phyloP scores from a whole-genome alignment of 2,113 vertebrate species.

The Poeciliopsis prolifica region DNA sequence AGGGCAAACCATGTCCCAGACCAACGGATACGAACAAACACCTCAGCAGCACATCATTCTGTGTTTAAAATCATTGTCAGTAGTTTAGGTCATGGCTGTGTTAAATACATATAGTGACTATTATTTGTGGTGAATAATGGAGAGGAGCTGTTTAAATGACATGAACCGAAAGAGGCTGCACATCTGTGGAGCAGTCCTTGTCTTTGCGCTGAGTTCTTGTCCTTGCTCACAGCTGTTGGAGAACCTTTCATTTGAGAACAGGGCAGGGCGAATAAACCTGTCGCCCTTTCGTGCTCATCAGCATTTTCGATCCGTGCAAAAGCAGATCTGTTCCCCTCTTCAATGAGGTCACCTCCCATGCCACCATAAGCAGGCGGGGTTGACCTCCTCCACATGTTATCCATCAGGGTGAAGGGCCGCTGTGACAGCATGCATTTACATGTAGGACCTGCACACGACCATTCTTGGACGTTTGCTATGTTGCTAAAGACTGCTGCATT shows the following conservation, averaged over 20 bases:
- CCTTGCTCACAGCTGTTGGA: constrained; percentile 62
- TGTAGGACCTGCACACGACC: constrained; percentile 22
- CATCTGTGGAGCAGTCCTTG: constrained; percentile 19
- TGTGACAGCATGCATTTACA: constrained; percentile 63
- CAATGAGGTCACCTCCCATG: constrained; percentile 65
- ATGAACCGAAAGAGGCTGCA: constrained; percentile 11
- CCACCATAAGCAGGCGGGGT: constrained; percentile 49
- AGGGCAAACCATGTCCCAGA: constrained; percentile 58
- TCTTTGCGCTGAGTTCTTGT: constrained; percentile 51
- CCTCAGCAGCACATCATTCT: constrained; percentile 38
- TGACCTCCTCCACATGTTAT: constrained; percentile 54
- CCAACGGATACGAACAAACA: constrained; percentile 67
- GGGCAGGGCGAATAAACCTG: constrained; percentile 59
- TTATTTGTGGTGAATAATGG: constrained; percentile 49
- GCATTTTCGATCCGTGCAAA: constrained; percentile 58
- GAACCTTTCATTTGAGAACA: constrained; percentile 49
- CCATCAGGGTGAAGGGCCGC: constrained; percentile 54
- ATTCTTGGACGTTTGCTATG: constrained; percentile 17
- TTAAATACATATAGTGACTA: constrained; percentile 25
- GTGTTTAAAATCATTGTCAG: constrained; percentile 19
- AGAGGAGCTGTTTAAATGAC: constrained; percentile 45
- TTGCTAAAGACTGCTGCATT: background rate
- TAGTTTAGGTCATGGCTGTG: background rate
- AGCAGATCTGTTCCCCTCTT: constrained; percentile 32
- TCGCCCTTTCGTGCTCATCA: constrained; percentile 70